phyloP scores from a whole-genome alignment of 2,113 vertebrate species.

The Brachirus orientalis region DNA sequence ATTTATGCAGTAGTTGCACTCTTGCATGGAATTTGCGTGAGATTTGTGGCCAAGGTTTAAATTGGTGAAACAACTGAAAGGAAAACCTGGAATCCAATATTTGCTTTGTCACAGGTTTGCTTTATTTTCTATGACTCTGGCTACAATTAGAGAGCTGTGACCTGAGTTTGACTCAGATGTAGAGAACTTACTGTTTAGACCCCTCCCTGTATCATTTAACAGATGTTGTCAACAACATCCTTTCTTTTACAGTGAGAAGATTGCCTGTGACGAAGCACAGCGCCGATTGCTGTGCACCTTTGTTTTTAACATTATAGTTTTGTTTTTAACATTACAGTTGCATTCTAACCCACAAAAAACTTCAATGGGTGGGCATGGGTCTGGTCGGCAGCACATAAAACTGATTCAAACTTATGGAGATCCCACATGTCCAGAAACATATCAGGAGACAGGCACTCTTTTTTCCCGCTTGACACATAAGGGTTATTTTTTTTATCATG shows the following conservation, averaged over 20 bases:
- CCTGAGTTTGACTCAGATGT: conserved; percentile 54
- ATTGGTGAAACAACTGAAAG: conserved; percentile 17
- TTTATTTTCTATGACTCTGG: conserved; percentile 27
- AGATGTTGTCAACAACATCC: conserved; percentile 61
- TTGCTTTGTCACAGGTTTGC: conserved; percentile 24
- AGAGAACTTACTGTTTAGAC: conserved; percentile 51
- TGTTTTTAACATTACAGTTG: conserved; percentile 73
- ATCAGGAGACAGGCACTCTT: conserved; percentile 30
- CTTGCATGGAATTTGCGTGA: conserved; percentile 4
- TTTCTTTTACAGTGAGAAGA: conserved; percentile 20
- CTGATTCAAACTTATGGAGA: conserved; percentile 68
- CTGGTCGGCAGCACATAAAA: conserved; percentile 66
- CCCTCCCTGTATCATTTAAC: conserved; percentile 60
- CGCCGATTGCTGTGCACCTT: conserved; percentile 41
- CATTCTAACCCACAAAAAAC: conserved; percentile 69
- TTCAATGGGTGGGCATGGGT: conserved; percentile 66
- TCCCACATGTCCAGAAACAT: conserved; percentile 69
- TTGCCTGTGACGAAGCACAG: conserved; percentile 51
- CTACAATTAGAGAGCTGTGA: conserved; percentile 49
- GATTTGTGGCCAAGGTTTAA: neutral
- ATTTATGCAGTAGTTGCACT: conserved; percentile 27
- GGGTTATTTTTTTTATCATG: conserved; percentile 60
- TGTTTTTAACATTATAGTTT: conserved; percentile 22
- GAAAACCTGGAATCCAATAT: too few species aligned
- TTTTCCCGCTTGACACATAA: conserved; percentile 3